Conservation (phyloP, 1,140 invertebrate species). For the Eriosoma lanigerum region DNA sequence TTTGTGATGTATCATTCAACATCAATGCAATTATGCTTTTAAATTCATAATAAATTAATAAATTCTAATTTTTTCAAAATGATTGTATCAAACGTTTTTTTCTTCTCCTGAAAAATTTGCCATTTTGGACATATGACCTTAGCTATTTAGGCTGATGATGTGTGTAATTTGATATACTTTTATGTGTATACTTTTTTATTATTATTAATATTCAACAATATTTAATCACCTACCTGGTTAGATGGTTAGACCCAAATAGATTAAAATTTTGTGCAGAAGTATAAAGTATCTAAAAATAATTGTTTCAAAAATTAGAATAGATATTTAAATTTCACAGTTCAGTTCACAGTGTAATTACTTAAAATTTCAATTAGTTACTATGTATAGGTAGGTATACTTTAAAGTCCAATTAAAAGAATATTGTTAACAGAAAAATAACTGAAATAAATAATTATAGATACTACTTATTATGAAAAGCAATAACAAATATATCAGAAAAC, state of each 20-base stretch:
- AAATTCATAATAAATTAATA: background rate
- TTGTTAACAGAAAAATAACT: background rate
- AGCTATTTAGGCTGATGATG: background rate
- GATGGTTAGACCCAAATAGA: background rate
- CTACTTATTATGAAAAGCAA: too few species aligned
- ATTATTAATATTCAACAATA: too few species aligned
- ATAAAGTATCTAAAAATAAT: background rate
- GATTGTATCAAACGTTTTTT: slow-evolving; percentile 13
- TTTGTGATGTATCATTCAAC: slow-evolving; percentile 19
- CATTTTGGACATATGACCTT: slow-evolving; percentile 9
- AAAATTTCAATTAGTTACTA: background rate
- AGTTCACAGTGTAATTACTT: background rate
- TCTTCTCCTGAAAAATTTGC: slow-evolving; percentile 27
- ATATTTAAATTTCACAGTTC: background rate
- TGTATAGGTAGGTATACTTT: too few species aligned
- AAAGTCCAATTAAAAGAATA: background rate
- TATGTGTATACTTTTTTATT: too few species aligned
- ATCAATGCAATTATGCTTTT: slow-evolving; percentile 1
- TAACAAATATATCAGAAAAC: too few species aligned
- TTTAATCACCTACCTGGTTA: background rate
- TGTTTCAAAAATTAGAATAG: background rate
- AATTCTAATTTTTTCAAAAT: background rate
- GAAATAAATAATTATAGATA: too few species aligned
- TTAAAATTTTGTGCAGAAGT: background rate
- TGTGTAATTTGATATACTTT: too few species aligned